These are phyloP conservation scores for Phylloscopus whistleri DNA, from an alignment of 2,113 vertebrate species.

Conservation along the genomic window DNA sequence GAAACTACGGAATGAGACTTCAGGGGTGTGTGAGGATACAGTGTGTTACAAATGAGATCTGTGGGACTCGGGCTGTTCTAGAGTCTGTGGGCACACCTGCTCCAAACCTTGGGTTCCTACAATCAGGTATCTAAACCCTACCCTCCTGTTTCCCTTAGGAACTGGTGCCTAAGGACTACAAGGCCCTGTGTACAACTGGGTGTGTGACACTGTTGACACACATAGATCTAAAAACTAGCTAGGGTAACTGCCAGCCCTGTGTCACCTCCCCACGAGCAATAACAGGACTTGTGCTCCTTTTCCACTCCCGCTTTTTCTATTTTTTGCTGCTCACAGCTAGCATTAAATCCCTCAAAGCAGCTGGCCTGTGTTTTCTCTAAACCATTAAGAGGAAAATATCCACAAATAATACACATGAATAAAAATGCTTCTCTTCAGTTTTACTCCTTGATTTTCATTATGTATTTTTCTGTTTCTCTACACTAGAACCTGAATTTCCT, in stretches of 20 bases:
- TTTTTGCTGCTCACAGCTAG: background rate
- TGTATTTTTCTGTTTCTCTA: background rate
- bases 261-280: background rate
- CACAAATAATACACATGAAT: background rate
- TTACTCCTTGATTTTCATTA: background rate
- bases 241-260: background rate
- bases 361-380: background rate
- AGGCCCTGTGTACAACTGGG: background rate
- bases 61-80: background rate
- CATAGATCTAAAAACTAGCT: background rate
- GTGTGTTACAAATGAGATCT: background rate
- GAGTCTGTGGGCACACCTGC: background rate
- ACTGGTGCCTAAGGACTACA: accelerated
- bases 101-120: background rate
- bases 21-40: background rate
- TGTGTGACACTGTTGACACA: background rate
- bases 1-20: background rate
- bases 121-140: background rate
- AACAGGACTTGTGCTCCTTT: background rate
- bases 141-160: background rate
- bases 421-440: background rate
- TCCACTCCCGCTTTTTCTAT: background rate
- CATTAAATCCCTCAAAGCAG: background rate
- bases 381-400: background rate
- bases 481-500: background rate